Evolutionary conservation across 2,888 invertebrate species (phyloP).

Genomic region (Agrotis puta): DNA sequence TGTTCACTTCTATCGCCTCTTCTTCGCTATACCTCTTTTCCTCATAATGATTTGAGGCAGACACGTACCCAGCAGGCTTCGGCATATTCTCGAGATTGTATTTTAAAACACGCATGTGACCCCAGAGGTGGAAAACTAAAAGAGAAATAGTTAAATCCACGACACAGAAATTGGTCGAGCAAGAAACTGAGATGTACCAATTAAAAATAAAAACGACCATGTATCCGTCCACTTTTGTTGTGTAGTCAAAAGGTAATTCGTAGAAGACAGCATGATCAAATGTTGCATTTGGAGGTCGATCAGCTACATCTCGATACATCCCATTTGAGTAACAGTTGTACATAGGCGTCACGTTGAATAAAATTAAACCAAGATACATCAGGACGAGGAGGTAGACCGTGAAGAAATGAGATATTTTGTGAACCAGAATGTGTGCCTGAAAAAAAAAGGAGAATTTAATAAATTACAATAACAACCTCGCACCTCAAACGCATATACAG

Average conservation of each 20-base stretch:
- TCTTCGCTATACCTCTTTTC: constrained; percentile 33
- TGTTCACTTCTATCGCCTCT: constrained; percentile 21
- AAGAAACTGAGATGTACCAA: constrained; percentile 1
- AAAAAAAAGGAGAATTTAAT: constrained; percentile 14
- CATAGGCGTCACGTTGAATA: constrained; percentile 43
- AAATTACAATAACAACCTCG: background rate
- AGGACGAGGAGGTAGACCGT: background rate
- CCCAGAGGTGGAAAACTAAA: constrained; percentile 48
- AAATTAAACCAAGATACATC: background rate
- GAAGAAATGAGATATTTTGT: constrained; percentile 47
- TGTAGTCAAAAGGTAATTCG: constrained; percentile 35
- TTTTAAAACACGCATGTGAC: constrained; percentile 37
- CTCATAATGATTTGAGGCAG: background rate
- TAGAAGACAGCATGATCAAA: constrained; percentile 40
- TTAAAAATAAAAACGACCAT: background rate
- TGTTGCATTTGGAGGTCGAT: constrained; percentile 27
- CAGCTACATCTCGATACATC: constrained; percentile 6
- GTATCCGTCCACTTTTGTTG: constrained; percentile 24
- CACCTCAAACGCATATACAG: no score
- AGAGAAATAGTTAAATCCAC: constrained; percentile 27
- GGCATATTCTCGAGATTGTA: constrained; percentile 40
- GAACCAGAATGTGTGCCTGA: constrained; percentile 36
- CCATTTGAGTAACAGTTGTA: constrained; percentile 30
- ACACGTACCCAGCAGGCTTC: constrained; percentile 25
- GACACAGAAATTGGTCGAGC: constrained; percentile 24